A percentile compares a stretch with the other conserved stretches of the same genome.
Evolutionary conservation across 2,888 invertebrate species (phyloP).

Genomic region (Drosophila macrothrix): DNA sequence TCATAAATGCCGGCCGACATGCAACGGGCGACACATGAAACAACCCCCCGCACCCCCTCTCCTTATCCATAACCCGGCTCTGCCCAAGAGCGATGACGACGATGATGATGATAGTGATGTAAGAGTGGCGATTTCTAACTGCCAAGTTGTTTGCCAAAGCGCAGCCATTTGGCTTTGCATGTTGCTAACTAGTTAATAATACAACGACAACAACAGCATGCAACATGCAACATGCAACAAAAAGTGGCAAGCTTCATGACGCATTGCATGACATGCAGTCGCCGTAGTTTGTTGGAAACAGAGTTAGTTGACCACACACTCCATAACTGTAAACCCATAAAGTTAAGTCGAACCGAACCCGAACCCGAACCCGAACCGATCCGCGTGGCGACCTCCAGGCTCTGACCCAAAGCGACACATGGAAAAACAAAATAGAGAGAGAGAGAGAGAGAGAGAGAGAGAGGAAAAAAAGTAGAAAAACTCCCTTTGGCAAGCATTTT

Average conservation of each 20-base stretch:
- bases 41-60: neutral
- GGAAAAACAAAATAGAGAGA: neutral
- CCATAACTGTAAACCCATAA: constrained; percentile 40
- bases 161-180: constrained; percentile 65
- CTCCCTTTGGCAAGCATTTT: constrained; percentile 57
- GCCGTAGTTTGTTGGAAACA: constrained; percentile 7
- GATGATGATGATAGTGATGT: constrained; percentile 24
- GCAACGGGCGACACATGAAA: constrained; percentile 55
- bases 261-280: constrained; percentile 65
- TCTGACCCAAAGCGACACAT: constrained; percentile 18
- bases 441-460: neutral
- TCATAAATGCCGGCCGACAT: constrained; percentile 80
- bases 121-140: constrained; percentile 22
- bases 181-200: constrained; percentile 79
- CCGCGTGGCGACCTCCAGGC: constrained; percentile 22
- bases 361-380: constrained; percentile 28
- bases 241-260: constrained; percentile 67
- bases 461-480: neutral
- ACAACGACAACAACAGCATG: constrained; percentile 27
- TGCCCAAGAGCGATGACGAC: constrained; percentile 2
- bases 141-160: constrained; percentile 48
- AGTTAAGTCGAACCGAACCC: constrained; percentile 28
- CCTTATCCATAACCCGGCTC: accelerated
- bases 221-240: constrained; percentile 18
- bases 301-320: constrained; percentile 47